A percentile compares a stretch with the other conserved stretches of the same genome.
phyloP scores from a whole-genome alignment of 2,797 vertebrate genomes.

The Takifugu ocellatus region DNA sequence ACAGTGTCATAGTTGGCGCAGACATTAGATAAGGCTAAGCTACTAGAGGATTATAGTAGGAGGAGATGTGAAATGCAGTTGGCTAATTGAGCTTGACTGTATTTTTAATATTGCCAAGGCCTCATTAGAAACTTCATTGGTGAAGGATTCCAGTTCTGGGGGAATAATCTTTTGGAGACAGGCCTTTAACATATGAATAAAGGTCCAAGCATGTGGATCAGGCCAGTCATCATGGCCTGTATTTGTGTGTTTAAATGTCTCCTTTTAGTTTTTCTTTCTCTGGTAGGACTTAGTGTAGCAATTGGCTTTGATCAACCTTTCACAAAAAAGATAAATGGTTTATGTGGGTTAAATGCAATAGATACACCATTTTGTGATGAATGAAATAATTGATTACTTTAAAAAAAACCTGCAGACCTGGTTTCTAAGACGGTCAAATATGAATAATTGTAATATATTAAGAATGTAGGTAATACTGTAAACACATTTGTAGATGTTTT shows the following conservation, averaged over 20 bases:
- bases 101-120: constrained; percentile 67
- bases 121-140: constrained; percentile 60
- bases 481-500: no score
- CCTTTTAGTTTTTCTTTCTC: background rate
- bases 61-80: constrained; percentile 63
- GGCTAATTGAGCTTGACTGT: constrained; percentile 65
- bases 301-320: no score
- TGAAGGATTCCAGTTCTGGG: constrained; percentile 49
- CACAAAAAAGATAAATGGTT: no score
- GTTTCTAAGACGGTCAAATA: no score
- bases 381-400: no score
- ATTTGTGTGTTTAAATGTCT: background rate
- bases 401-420: no score
- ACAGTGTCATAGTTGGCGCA: constrained; percentile 59
- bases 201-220: background rate
- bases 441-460: no score
- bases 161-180: constrained; percentile 34
- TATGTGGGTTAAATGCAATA: no score
- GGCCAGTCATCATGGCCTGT: background rate
- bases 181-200: constrained; percentile 5
- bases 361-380: no score
- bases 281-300: background rate
- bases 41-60: constrained; percentile 65
- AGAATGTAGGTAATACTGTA: no score
- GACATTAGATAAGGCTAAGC: constrained; percentile 64